phyloP scores from a whole-genome alignment of 2,113 vertebrate genomes.

The Atherinomorus stipes region DNA sequence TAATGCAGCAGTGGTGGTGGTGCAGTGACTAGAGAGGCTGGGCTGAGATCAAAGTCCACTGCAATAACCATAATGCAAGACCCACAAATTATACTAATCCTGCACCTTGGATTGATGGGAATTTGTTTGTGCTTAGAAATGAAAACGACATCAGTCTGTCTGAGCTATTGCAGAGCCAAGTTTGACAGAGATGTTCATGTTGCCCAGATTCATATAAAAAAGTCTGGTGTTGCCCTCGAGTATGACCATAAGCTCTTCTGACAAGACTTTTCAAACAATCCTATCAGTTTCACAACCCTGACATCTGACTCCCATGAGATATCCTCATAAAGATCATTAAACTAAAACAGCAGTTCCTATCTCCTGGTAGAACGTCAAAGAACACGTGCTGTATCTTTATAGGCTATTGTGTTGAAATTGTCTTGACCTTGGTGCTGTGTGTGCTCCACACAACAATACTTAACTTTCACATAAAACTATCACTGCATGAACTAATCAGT shows the following conservation, averaged over 20 bases:
- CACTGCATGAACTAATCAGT: not conserved
- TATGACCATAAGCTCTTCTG: not conserved
- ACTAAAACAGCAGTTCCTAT: not conserved
- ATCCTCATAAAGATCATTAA: not conserved
- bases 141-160: not conserved
- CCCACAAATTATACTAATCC: conserved; percentile 1
- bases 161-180: no score
- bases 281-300: not conserved
- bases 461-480: not conserved
- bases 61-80: conserved; percentile 15
- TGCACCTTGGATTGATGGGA: not conserved
- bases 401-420: not conserved
- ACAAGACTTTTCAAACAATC: not conserved
- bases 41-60: not conserved
- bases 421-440: not conserved
- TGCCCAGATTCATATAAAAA: no score
- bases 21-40: not conserved
- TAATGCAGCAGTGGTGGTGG: not conserved
- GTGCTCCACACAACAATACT: not conserved
- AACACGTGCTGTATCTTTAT: not conserved
- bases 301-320: not conserved
- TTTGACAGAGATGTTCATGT: no score
- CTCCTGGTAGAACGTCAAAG: no score
- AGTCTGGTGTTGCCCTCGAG: not conserved
- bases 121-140: not conserved